Evolutionary conservation across 2,888 invertebrate genomes (phyloP), one percentile per base, ranked within the genome.

Genomic region (Megamerina dolium): DNA sequence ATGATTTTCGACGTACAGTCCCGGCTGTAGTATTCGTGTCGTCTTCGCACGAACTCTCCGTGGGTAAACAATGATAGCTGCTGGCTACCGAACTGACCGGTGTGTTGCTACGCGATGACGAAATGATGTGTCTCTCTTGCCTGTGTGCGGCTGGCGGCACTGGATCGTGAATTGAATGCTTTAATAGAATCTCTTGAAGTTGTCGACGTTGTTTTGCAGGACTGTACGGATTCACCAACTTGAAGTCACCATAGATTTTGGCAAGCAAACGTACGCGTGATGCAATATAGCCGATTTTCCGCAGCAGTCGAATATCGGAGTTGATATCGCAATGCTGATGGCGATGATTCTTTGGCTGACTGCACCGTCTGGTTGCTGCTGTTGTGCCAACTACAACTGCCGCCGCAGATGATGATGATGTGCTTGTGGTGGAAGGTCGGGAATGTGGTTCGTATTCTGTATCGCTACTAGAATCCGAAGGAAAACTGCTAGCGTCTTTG

Each of bases 211-310:
- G 68, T 29, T 66, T 62, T 20, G 61, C 58, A 6, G 60, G 64
- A 47, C 64, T 69, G 46, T 68, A 68, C 10, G 68, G 68, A 59
- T 68, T 68, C 37, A 60, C 56, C 44, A 68, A 45, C 8, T 56
- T 64, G 18, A 66, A 67, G 39, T 66, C 63, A 27, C 59, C 63
- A 59, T 66, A 69, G 31, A 61, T 53, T 45, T 66, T 62, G 41
- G 68, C 63, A 38, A 72, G 52, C 26, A 61, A 58, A 13, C 69
- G 69, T 16, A 72, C 63, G 3, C 70, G 61, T 6, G 69, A 64
- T 18, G 72, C 69, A 54, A 72, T 72, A 38, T 64, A 70, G 38
- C 71, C 71, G 48, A 72, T 67, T 42, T 68, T 64, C 20, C 68
- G 68, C 50, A 72, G 53, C 43, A 72, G 49, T 43, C 69, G 67